phyloP scores from a whole-genome alignment of 2,888 invertebrate species.

The Girardia tigrina region DNA sequence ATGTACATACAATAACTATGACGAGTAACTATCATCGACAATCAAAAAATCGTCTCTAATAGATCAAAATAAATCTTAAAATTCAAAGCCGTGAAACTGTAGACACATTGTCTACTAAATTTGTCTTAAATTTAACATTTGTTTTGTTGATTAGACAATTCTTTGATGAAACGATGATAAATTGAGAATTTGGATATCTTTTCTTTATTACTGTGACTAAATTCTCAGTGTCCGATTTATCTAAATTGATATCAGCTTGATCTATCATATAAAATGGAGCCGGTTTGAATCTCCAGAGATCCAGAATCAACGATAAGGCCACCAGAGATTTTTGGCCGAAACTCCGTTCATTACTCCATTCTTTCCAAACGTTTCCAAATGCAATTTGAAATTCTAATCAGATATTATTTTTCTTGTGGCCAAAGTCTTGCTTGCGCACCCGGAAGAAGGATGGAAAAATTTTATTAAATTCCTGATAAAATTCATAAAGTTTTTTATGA shows the following conservation, averaged over 20 bases:
- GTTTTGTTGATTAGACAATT: constrained; percentile 99
- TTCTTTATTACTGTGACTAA: constrained; percentile 82
- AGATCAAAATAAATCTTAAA: too few relatives aligned
- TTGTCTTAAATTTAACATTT: constrained; percentile 83
- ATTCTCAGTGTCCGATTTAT: constrained; percentile 93
- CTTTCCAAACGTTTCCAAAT: constrained; percentile 85
- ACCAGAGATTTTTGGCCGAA: constrained; percentile 84
- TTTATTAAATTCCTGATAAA: constrained; percentile 66
- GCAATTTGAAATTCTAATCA: constrained; percentile 79
- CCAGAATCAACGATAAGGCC: constrained; percentile 81
- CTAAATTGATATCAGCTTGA: constrained; percentile 94
- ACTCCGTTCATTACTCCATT: constrained; percentile 79
- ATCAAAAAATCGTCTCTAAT: too few relatives aligned
- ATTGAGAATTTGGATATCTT: constrained; percentile 80
- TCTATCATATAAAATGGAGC: constrained; percentile 95
- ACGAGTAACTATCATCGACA: too few relatives aligned
- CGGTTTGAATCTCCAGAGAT: constrained; percentile 87
- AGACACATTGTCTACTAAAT: constrained; percentile 86
- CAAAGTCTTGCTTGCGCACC: constrained; percentile 72
- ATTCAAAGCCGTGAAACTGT: constrained; percentile 60
- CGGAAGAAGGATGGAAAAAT: constrained; percentile 75
- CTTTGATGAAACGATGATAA: constrained; percentile 89
- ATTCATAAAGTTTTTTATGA: too few relatives aligned
- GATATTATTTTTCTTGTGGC: constrained; percentile 62
- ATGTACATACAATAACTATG: too few relatives aligned